Evolutionary conservation across 2,797 vertebrate species (phyloP).

Genomic region (Amphiprion clarkii): DNA sequence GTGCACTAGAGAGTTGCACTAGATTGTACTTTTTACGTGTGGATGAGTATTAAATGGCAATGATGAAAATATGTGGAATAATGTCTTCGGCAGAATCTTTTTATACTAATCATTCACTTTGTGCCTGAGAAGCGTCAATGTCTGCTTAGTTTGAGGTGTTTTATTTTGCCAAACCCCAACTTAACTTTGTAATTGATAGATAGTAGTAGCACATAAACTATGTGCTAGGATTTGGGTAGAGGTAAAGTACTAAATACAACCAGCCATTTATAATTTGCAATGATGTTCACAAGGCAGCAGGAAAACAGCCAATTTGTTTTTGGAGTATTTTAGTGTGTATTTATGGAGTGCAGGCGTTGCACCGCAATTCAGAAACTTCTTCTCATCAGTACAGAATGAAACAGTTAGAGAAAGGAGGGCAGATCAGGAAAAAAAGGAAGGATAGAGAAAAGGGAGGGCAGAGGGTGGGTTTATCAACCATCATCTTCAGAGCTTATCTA

Average conservation of each 20-base stretch:
- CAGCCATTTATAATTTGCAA: conserved; percentile 8
- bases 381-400: conserved; percentile 35
- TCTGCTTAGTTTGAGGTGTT: conserved; percentile 8
- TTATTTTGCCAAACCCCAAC: conserved; percentile 22
- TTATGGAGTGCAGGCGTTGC: conserved; percentile 13
- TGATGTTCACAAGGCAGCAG: conserved; percentile 5
- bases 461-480: conserved; percentile 3
- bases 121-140: not conserved
- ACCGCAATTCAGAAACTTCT: conserved; percentile 11
- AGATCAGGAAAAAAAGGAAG: not conserved
- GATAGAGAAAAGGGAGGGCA: not conserved
- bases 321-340: conserved; percentile 33
- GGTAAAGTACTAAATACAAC: conserved; percentile 15
- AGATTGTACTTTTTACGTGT: conserved; percentile 8
- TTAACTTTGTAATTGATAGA: conserved; percentile 24
- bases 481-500: conserved; percentile 12
- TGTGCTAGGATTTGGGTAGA: not conserved
- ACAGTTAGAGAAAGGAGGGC: not conserved
- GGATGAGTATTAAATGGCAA: conserved; percentile 13
- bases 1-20: no score
- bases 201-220: not conserved
- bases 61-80: not conserved
- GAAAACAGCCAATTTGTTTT: conserved; percentile 56
- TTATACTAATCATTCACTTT: not conserved
- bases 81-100: conserved; percentile 1